These are phyloP conservation scores for Misgurnus anguillicaudatus DNA, from an alignment of 2,113 vertebrate genomes.

Conservation along the genomic window DNA sequence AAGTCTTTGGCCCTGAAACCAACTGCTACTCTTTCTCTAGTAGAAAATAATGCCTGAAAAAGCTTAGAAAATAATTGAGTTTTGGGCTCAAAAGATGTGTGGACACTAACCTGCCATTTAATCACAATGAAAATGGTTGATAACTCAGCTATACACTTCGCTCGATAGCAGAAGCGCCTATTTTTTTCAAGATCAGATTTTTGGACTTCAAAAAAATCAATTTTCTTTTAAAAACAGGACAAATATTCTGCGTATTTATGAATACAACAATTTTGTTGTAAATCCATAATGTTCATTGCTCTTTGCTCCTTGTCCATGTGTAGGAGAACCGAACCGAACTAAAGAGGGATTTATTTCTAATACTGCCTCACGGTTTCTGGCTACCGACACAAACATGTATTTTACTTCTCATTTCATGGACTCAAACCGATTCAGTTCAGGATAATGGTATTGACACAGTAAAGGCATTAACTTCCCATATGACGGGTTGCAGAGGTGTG, in stretches of 20 bases:
- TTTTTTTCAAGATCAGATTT: conserved; percentile 6
- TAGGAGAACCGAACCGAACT: not conserved
- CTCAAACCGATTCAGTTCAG: conserved; percentile 58
- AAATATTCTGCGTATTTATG: conserved; percentile 37
- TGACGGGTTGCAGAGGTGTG: not conserved
- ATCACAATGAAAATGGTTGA: not conserved
- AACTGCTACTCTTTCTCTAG: not conserved
- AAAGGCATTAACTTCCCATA: conserved; percentile 32
- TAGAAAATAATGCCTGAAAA: not conserved
- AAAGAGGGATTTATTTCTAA: conserved; percentile 35
- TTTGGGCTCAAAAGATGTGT: conserved; percentile 8
- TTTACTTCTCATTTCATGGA: conserved; percentile 62
- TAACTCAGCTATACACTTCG: not conserved
- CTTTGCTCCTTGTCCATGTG: conserved; percentile 38
- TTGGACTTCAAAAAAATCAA: not conserved
- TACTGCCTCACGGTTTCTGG: conserved; percentile 35
- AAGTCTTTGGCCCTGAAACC: conserved; percentile 7
- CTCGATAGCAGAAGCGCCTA: not conserved
- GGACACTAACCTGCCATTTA: not conserved
- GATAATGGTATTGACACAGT: conserved; percentile 64
- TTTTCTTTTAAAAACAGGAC: not conserved
- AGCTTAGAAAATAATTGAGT: not conserved
- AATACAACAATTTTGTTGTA: conserved; percentile 69
- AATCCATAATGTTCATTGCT: conserved; percentile 58
- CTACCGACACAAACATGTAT: conserved; percentile 59